Conservation (phyloP, 2,113 vertebrate species). For the Protobothrops flavoviridis region DNA sequence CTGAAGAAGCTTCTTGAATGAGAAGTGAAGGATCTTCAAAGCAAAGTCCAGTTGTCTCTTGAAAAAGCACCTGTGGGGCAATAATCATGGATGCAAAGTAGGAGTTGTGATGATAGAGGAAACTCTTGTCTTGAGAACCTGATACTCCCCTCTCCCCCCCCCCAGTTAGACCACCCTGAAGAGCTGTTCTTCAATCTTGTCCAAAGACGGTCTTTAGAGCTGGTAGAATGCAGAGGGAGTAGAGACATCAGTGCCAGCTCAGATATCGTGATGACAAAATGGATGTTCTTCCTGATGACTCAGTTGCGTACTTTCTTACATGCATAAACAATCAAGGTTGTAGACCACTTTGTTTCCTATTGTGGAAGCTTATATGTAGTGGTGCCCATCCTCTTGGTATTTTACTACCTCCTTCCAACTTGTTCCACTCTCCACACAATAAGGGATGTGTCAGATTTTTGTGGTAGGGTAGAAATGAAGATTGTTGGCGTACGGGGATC, state of each 20-base stretch:
- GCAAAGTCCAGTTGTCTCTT: background rate
- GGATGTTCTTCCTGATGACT: background rate
- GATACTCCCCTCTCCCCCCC: rapidly evolving
- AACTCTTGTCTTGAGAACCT: background rate
- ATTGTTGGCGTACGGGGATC: background rate
- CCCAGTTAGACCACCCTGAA: background rate
- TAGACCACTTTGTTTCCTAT: background rate
- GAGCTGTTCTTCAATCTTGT: background rate
- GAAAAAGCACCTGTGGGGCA: no score
- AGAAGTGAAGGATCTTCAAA: no score
- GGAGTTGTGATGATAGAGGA: background rate
- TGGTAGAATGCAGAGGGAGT: background rate
- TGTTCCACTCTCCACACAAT: background rate
- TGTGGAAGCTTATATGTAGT: background rate
- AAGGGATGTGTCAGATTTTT: background rate
- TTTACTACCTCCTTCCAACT: background rate
- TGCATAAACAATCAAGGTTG: background rate
- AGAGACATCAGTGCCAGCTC: background rate
- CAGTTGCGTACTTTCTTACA: background rate
- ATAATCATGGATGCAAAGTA: background rate
- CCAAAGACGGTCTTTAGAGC: background rate
- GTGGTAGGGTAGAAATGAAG: background rate
- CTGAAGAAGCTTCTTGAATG: no score
- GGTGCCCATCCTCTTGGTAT: background rate
- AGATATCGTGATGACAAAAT: background rate